Evolutionary conservation across 1,140 invertebrate genomes (phyloP).

Genomic region (Neodiprion pinetum): DNA sequence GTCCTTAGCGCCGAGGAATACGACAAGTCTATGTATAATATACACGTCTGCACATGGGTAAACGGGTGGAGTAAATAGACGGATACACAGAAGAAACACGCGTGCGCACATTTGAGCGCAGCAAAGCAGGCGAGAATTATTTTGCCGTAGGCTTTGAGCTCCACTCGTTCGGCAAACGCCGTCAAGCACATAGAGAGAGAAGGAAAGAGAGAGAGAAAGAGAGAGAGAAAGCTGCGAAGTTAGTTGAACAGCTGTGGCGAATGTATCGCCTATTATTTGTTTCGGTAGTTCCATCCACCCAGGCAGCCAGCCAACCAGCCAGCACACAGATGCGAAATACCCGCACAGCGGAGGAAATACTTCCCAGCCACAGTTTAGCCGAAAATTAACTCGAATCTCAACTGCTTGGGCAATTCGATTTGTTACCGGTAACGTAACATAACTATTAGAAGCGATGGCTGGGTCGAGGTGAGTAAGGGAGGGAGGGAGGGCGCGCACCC

Average conservation of each 20-base stretch:
- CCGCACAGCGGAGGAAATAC: not conserved
- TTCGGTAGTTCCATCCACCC: slow-evolving; percentile 31
- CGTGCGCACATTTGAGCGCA: not conserved
- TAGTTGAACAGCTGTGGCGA: slow-evolving; percentile 44
- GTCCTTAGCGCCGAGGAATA: not conserved
- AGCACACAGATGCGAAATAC: not conserved
- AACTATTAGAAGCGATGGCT: not conserved
- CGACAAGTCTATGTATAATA: not conserved
- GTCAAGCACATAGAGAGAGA: not conserved
- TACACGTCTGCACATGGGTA: not conserved
- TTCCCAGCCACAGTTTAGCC: not conserved
- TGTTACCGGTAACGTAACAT: slow-evolving; percentile 3
- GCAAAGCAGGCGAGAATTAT: not conserved
- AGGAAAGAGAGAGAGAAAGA: no score
- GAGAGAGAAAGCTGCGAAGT: slow-evolving; percentile 27
- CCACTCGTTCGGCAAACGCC: not conserved
- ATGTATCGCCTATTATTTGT: slow-evolving; percentile 52
- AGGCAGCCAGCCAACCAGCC: not conserved
- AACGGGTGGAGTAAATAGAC: not conserved
- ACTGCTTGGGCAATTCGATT: slow-evolving; percentile 4
- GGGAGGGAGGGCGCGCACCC: no score
- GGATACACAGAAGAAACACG: no score
- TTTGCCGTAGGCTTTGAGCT: not conserved
- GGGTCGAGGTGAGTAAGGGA: no score
- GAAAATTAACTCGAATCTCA: slow-evolving; percentile 3